phyloP scores from a whole-genome alignment of 1,140 invertebrate genomes.

The Eulimnadia texana region DNA sequence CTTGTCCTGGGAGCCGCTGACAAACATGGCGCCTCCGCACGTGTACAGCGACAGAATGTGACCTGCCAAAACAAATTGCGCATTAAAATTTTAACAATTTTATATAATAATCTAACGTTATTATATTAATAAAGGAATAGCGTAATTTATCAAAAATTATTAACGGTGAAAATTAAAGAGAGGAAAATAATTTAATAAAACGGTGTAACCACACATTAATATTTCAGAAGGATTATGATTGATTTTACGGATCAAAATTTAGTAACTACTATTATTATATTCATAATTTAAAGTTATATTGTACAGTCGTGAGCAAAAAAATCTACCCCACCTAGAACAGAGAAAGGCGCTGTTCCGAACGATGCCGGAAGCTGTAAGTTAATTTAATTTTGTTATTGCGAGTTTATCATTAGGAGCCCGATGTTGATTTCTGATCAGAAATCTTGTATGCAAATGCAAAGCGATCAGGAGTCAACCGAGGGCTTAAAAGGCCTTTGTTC shows the following conservation, averaged over 20 bases:
- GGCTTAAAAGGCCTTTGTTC: no score
- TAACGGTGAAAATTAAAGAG: not conserved
- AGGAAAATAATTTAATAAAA: not conserved
- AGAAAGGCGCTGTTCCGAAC: no score
- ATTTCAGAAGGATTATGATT: not conserved
- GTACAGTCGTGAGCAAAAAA: no score
- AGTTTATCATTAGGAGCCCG: no score
- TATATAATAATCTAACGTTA: not conserved
- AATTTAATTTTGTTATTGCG: no score
- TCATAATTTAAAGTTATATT: not conserved
- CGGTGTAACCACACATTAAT: not conserved
- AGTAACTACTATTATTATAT: not conserved
- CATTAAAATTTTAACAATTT: not conserved
- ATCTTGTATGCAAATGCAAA: no score
- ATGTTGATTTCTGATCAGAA: no score
- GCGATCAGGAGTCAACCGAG: no score
- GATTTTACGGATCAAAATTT: not conserved
- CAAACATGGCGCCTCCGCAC: slow-evolving; percentile 95
- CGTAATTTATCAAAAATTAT: not conserved
- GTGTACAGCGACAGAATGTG: slow-evolving; percentile 89
- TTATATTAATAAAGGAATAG: not conserved
- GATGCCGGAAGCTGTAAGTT: no score
- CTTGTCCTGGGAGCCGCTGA: slow-evolving; percentile 89
- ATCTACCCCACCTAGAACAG: no score
- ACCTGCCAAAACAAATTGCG: slow-evolving; percentile 33